These are phyloP conservation scores for Bovichtus diacanthus DNA, from an alignment of 2,797 vertebrate genomes.

Conservation along the genomic window DNA sequence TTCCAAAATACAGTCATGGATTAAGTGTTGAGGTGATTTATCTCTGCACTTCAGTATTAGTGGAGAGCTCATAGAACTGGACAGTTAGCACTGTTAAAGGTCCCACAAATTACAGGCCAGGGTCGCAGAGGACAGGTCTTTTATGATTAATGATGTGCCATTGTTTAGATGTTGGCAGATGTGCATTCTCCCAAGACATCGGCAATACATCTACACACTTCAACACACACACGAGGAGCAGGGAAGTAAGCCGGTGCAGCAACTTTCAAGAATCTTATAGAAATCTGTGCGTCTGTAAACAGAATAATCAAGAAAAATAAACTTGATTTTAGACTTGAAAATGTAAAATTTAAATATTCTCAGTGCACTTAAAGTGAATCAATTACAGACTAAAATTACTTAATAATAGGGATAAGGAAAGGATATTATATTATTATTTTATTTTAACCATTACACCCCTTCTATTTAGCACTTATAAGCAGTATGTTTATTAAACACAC, in stretches of 20 bases:
- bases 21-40: slow-evolving; percentile 74
- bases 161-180: slow-evolving; percentile 59
- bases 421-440: too few species aligned
- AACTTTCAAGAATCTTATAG: neutral
- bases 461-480: neutral
- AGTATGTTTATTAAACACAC: too few species aligned
- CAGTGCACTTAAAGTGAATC: too few species aligned
- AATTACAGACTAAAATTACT: neutral
- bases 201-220: slow-evolving; percentile 26
- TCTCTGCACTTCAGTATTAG: slow-evolving; percentile 66
- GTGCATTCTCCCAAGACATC: slow-evolving; percentile 42
- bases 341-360: neutral
- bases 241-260: slow-evolving; percentile 2
- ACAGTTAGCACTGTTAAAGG: slow-evolving; percentile 70
- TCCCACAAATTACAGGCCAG: slow-evolving; percentile 66
- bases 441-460: neutral
- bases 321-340: neutral
- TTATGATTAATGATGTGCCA: slow-evolving; percentile 60
- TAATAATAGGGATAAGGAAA: neutral
- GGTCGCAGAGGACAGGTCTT: slow-evolving; percentile 51
- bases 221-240: slow-evolving; percentile 1
- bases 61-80: slow-evolving; percentile 73
- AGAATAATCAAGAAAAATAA: neutral
- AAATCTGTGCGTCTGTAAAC: neutral
- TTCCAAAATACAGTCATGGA: slow-evolving; percentile 66